A percentile compares a stretch with the other conserved stretches of the same genome.
Evolutionary conservation across 2,888 invertebrate genomes (phyloP).

Genomic region (Hofmannophila pseudospretella): DNA sequence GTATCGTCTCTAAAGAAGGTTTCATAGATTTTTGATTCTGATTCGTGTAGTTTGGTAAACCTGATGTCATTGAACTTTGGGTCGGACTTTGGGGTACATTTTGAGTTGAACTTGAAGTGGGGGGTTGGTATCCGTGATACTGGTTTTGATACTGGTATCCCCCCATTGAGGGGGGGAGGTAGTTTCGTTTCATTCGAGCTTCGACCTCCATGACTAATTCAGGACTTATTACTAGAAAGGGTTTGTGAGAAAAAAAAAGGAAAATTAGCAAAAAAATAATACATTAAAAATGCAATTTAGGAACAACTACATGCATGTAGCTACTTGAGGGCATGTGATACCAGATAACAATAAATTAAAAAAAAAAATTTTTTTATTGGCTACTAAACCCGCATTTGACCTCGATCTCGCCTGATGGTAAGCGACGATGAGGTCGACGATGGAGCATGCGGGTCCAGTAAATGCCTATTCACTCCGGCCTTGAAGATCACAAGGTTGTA

Average conservation of each 20-base stretch:
- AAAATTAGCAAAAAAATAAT: conserved; percentile 27
- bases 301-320: conserved; percentile 8
- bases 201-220: conserved; percentile 94
- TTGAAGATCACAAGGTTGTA: too few relatives aligned
- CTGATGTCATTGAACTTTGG: conserved; percentile 30
- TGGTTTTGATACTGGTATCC: conserved; percentile 50
- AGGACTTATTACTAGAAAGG: conserved; percentile 87
- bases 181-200: conserved; percentile 90
- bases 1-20: conserved; percentile 56
- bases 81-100: conserved; percentile 35
- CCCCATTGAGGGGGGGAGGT: conserved; percentile 83
- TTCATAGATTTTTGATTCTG: conserved; percentile 48
- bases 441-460: too few relatives aligned
- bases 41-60: conserved; percentile 36
- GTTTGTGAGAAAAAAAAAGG: conserved; percentile 21
- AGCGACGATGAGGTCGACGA: too few relatives aligned
- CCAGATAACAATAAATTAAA: conserved; percentile 45
- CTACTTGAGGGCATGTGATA: neutral
- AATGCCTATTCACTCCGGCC: too few relatives aligned
- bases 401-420: too few relatives aligned
- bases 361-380: too few relatives aligned
- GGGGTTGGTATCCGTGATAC: conserved; percentile 46
- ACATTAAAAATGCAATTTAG: neutral
- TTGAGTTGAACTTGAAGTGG: conserved; percentile 36
- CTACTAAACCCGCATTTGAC: too few relatives aligned